phyloP scores from a whole-genome alignment of 1,140 invertebrate species.

The Saccostrea cuccullata region DNA sequence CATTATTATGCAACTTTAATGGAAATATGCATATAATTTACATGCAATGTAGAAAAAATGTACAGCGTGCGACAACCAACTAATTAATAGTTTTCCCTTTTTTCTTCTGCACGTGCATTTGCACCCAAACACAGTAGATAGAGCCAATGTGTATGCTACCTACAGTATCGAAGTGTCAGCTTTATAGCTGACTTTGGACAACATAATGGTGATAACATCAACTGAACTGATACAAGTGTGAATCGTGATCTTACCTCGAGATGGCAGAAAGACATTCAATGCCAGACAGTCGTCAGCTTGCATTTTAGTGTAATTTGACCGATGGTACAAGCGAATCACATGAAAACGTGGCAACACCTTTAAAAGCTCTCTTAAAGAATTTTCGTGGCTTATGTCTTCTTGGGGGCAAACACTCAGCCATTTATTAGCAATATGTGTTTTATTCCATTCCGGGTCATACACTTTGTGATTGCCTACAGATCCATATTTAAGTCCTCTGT shows the following conservation, averaged over 20 bases:
- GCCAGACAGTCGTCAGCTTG: constrained; percentile 6
- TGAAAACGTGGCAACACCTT: background rate
- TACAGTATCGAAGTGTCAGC: background rate
- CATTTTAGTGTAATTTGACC: constrained; percentile 23
- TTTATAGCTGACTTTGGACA: background rate
- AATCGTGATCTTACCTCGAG: background rate
- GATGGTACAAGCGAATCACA: constrained; percentile 11
- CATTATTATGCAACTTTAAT: background rate
- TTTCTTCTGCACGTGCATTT: background rate
- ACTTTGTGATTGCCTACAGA: background rate
- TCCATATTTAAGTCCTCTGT: constrained; percentile 5
- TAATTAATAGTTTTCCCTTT: background rate
- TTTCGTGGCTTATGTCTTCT: background rate
- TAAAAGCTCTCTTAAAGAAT: constrained; percentile 15
- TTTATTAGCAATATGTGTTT: background rate
- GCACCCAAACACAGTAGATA: background rate
- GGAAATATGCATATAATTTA: background rate
- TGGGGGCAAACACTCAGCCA: background rate
- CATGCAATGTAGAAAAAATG: background rate
- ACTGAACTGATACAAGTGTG: background rate
- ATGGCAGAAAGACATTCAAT: constrained; percentile 14
- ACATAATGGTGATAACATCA: background rate
- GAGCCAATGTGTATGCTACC: background rate
- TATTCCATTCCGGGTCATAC: background rate
- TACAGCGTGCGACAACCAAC: background rate